Evolutionary conservation across 2,113 vertebrate species (phyloP), one percentile per base, ranked within the genome.

Genomic region (Tangachromis dhanisi): DNA sequence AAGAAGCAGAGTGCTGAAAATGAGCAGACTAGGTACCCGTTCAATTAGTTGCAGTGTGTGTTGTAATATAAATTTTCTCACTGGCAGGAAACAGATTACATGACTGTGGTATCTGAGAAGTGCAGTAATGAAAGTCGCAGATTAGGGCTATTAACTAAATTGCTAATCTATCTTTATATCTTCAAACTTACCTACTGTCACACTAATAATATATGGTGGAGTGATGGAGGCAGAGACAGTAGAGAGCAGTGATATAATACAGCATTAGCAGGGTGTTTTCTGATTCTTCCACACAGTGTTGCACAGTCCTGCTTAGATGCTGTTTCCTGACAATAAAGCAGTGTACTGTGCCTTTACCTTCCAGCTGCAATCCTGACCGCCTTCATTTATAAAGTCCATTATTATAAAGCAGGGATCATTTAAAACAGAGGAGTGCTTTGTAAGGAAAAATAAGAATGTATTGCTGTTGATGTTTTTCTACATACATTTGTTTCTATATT

Each of bases 401-500:
- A 55, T 57, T 57, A 38, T 42, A n/a, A 47, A 63, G 54, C 76
- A 80, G 59, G 35, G 51, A 61, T 59, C 54, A 35, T 53, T 49
- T 66, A 16, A 78, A 85, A 54, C 24, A 78, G 6, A 29, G 10
- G 35, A 86, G 45, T 19, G 10, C 35, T 76, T 83, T 81, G 80
- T 45, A 19, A 45, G 33, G 26, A 86, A 73, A 68, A 16, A 54
- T 31, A 16, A 51, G 79, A 85, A n/a, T 82, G 82, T 88, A 54
- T 38, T 83, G 83, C 86, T 92, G 35, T 59, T 55, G 3, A 17
- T 91, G 35, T 82, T 86, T 89, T 88, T 87, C 19, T 76, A 54
- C 42, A 24, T 89, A 88, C 12, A n/a, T 89, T 83, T 68, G 76
- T 92, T 90, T 80, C 59, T 90, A 31, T 91, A 78, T 88, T 76